Evolutionary conservation across 1,140 invertebrate genomes (phyloP).

Genomic region (Drosophila nigromelanica): DNA sequence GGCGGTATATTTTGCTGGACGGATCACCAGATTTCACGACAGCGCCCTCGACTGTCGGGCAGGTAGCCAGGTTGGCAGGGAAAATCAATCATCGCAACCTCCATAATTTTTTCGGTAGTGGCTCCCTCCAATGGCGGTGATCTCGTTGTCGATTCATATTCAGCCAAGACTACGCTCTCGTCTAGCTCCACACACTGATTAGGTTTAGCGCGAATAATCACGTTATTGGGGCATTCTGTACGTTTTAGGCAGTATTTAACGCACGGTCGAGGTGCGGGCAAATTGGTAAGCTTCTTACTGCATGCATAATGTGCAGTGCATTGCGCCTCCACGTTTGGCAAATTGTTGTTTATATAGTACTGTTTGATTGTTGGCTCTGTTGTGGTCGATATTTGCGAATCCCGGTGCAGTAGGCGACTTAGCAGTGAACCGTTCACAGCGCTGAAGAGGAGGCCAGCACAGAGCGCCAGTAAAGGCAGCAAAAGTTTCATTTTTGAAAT

Average conservation of each 20-base stretch:
- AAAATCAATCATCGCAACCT: conserved; percentile 80
- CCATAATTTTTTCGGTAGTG: conserved; percentile 52
- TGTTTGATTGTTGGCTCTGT: conserved; percentile 34
- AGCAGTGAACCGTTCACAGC: conserved; percentile 26
- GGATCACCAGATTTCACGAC: conserved; percentile 75
- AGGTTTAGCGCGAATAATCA: conserved; percentile 41
- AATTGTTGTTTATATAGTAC: conserved; percentile 62
- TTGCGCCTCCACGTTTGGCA: conserved; percentile 46
- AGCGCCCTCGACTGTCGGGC: conserved; percentile 74
- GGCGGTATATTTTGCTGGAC: background rate
- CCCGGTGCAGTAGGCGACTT: conserved; percentile 41
- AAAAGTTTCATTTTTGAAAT: conserved; percentile 52
- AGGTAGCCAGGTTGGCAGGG: conserved; percentile 79
- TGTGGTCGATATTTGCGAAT: conserved; percentile 28
- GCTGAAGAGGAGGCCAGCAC: conserved; percentile 17
- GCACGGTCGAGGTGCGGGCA: conserved; percentile 57
- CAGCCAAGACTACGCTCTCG: conserved; percentile 43
- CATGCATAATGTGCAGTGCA: conserved; percentile 61
- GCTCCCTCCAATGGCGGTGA: conserved; percentile 2
- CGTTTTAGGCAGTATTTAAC: conserved; percentile 72
- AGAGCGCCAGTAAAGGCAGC: conserved; percentile 16
- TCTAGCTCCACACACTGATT: conserved; percentile 69
- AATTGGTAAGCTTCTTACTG: conserved; percentile 59
- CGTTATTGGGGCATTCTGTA: conserved; percentile 61
- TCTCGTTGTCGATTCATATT: conserved; percentile 22